A percentile compares a stretch with the other conserved stretches of the same genome.
Conservation (phyloP, 2,797 vertebrate species). For the Silurus lanzhouensis region DNA sequence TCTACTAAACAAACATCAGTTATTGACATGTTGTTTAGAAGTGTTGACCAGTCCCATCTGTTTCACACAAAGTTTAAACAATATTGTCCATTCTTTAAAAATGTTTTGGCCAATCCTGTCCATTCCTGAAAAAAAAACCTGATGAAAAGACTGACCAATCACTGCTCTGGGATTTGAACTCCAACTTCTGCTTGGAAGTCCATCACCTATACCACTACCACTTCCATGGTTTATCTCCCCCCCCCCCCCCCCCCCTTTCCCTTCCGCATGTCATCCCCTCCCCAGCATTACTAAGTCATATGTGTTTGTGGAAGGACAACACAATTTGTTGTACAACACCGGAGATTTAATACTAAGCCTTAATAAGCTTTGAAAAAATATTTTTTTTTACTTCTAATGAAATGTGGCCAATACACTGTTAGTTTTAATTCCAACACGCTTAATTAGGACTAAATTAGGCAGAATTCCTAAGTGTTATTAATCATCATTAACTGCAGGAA, state of each 20-base stretch:
- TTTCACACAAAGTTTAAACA: background rate
- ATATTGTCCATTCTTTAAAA: background rate
- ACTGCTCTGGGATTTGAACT: background rate
- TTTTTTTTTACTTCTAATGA: background rate
- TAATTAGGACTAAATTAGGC: conserved; percentile 27
- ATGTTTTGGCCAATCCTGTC: background rate
- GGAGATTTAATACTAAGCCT: background rate
- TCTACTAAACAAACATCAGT: background rate
- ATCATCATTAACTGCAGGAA: conserved; percentile 35
- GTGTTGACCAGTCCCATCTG: no score
- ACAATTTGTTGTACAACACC: conserved; percentile 46
- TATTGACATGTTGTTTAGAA: no score
- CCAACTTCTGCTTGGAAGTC: no score
- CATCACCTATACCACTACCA: background rate
- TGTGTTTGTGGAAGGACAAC: conserved; percentile 17
- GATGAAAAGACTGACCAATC: background rate
- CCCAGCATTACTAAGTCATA: no score
- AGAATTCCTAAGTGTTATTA: conserved; percentile 28
- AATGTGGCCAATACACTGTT: conserved; percentile 18
- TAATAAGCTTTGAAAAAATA: conserved; percentile 8
- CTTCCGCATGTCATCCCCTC: no score
- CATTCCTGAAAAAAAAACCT: background rate
- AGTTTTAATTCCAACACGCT: conserved; percentile 20
- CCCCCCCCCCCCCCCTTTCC: no score
- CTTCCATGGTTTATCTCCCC: background rate